Percentiles rank a stretch among this genome's conserved stretches.
These are phyloP conservation scores for Metallyticus violacea DNA, from an alignment of 2,888 invertebrate genomes.

Conservation along the genomic window DNA sequence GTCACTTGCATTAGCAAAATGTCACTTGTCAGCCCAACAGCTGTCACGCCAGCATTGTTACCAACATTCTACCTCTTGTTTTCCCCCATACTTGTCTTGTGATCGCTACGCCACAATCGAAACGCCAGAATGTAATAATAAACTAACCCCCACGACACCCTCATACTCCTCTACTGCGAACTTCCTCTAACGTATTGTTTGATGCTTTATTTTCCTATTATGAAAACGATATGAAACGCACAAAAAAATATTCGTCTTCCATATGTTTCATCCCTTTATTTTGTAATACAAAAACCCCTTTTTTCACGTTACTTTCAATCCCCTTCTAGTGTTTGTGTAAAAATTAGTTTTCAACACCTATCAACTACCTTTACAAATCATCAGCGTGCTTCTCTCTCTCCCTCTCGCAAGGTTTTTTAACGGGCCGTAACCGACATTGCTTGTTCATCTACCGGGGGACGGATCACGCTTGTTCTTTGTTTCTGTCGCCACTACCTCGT, in stretches of 20 bases:
- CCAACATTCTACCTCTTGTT: background rate
- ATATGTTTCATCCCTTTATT: conserved; percentile 19
- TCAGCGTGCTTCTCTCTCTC: background rate
- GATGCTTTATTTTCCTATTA: background rate
- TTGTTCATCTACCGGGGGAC: background rate
- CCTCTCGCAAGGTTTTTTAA: background rate
- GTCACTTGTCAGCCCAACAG: background rate
- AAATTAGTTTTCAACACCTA: conserved; percentile 29
- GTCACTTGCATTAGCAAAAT: background rate
- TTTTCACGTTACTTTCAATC: no score
- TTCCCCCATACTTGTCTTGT: background rate
- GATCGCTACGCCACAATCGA: no score
- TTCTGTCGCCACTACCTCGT: conserved; percentile 19
- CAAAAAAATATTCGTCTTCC: conserved; percentile 7
- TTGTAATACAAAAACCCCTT: conserved; percentile 14
- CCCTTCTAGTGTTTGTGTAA: conserved; percentile 19
- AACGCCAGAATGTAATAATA: no score
- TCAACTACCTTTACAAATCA: conserved; percentile 11
- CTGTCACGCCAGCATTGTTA: background rate
- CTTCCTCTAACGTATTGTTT: background rate
- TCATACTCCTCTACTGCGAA: background rate
- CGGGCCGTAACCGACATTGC: conserved; percentile 7
- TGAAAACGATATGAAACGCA: background rate
- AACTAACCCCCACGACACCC: no score
- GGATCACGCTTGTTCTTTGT: conserved; percentile 15